Base-by-base conservation (phyloP, 2,888 invertebrate species). In the Linhomoeus sp. region DNA sequence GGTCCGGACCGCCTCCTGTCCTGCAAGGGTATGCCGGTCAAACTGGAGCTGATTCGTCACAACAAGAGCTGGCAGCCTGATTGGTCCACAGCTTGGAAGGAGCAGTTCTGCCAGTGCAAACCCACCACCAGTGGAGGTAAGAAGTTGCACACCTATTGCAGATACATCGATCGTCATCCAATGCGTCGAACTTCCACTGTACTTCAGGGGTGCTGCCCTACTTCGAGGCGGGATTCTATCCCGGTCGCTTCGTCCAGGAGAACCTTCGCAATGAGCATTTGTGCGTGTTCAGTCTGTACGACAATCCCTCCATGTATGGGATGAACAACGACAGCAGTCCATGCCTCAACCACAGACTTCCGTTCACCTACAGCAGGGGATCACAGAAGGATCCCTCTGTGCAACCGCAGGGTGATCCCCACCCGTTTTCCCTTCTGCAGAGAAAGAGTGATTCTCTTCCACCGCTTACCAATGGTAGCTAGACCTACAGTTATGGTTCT, bases 201-300 rank as follows among this genome's bases (percentile, higher is more conserved):
- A 9, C 25, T 43, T 19, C 33, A 47, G 58, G 60, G 12, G 51
- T 56, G 12, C 2, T 43, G 5, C 35, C 29, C 12, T 61, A 60
- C 50, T 61, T 50, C 47, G 57, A 58, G 29, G 56, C 58, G 5
- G 50, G 53, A 23, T 56, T 50, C 50, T 60, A 59, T 43, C 56
- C 58, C n/a, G 52, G 48, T 1, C 38, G 47, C 43, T 60, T 58
- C 52, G 54, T 49, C 12, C 50, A 44, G 3, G 48, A 50, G 43
- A 61, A 61, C 47, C 57, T 53, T 9, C 43, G 46, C 19, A 58
- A 59, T 37, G 49, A 56, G 7, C 24, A 15, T 5, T 9, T 54
- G 15, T 62, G 62, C 47, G 59, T 60, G 9, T 51, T 50, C 49
- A 57, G 56, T 35, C 45, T 62, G 20, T 60, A 60, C 48, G 53